These are phyloP conservation scores for Enteromius radiatus DNA, from an alignment of 2,797 vertebrate genomes.

Conservation along the genomic window DNA sequence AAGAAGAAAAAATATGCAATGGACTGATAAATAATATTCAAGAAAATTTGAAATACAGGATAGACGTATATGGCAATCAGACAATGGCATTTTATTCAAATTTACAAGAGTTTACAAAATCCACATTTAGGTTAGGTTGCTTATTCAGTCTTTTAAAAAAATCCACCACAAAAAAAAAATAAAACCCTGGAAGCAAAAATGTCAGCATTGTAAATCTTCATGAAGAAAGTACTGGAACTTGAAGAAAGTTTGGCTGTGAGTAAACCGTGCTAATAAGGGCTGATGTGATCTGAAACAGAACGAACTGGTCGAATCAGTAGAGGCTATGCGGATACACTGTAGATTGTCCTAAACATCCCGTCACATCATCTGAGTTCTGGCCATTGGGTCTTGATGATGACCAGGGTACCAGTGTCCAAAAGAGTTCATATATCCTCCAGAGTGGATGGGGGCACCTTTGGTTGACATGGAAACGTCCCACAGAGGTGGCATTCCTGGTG, in stretches of 20 bases:
- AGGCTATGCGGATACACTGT: background rate
- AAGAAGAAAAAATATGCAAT: background rate
- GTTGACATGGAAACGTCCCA: constrained; percentile 85
- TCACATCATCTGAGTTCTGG: constrained; percentile 87
- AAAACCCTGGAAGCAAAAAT: constrained; percentile 5
- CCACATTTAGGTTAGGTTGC: constrained; percentile 52
- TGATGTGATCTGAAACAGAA: background rate
- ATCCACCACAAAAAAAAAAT: constrained; percentile 22
- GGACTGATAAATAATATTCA: background rate
- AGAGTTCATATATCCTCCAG: constrained; percentile 84
- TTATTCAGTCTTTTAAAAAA: constrained; percentile 44
- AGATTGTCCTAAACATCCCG: constrained; percentile 47
- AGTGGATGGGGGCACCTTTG: constrained; percentile 80
- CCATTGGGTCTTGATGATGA: constrained; percentile 82
- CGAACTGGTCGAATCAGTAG: constrained; percentile 15
- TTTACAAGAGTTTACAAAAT: constrained; percentile 38
- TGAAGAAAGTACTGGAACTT: constrained; percentile 16
- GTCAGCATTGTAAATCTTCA: constrained; percentile 39
- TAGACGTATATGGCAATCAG: constrained; percentile 14
- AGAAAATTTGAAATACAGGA: background rate
- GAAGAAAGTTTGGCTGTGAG: background rate
- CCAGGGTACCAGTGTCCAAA: constrained; percentile 89
- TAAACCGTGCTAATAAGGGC: constrained; percentile 15
- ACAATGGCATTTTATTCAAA: constrained; percentile 47
- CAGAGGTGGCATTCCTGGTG: constrained; percentile 76